phyloP scores from a whole-genome alignment of 2,888 invertebrate species.

The Eupelmus urozonus region DNA sequence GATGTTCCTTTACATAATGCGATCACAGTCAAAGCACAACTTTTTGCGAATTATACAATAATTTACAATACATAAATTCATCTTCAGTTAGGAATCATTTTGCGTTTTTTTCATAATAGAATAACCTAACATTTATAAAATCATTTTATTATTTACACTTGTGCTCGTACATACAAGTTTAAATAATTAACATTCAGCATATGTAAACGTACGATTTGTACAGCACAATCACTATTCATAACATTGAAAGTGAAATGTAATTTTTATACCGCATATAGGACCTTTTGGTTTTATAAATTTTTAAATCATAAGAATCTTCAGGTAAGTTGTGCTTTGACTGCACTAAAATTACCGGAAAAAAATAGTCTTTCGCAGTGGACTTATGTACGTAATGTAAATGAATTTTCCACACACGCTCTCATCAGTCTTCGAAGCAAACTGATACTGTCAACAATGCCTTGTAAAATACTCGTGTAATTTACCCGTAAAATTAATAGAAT shows the following conservation, averaged over 20 bases:
- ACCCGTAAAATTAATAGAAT: background rate
- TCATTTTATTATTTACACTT: background rate
- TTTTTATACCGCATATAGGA: background rate
- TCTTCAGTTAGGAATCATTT: too few species aligned
- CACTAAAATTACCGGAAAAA: conserved; percentile 13
- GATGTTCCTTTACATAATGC: conserved; percentile 7
- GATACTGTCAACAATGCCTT: conserved; percentile 16
- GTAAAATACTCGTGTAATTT: conserved; percentile 31
- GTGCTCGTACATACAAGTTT: background rate
- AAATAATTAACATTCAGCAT: background rate
- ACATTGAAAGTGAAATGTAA: background rate
- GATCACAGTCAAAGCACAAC: conserved; percentile 48
- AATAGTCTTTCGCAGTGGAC: conserved; percentile 17
- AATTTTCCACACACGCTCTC: conserved; percentile 24
- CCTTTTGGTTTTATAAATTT: background rate
- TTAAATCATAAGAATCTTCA: conserved; percentile 7
- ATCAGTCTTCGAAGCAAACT: conserved; percentile 46
- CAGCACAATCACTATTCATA: background rate
- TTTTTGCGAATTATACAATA: conserved; percentile 22
- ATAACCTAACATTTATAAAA: conserved; percentile 22
- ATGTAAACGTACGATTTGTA: background rate
- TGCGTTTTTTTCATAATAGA: too few species aligned
- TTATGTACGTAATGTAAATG: conserved; percentile 33
- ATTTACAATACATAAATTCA: background rate
- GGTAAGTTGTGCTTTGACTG: conserved; percentile 28